Evolutionary conservation across 2,888 invertebrate genomes (phyloP).

Genomic region (Agrotis ipsilon): DNA sequence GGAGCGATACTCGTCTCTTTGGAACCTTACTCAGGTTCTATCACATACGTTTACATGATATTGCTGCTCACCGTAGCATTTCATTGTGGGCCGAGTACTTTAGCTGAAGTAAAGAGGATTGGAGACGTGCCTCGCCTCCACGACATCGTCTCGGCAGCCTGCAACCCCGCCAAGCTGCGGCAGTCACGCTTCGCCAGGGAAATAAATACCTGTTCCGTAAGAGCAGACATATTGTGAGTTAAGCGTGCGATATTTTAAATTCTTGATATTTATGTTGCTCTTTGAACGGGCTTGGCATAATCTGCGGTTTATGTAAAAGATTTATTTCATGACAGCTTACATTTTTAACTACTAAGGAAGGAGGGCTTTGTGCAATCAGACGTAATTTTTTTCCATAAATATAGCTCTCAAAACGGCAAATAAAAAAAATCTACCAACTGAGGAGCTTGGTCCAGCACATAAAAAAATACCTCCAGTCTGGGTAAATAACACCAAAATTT

Average conservation of each 20-base stretch:
- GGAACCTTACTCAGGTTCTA: conserved; percentile 19
- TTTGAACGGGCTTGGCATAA: conserved; percentile 8
- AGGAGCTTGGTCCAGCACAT: not conserved
- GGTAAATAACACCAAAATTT: not conserved
- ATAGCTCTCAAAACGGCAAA: not conserved
- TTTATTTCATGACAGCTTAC: not conserved
- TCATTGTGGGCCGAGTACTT: conserved; percentile 58
- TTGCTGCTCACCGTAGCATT: conserved; percentile 53
- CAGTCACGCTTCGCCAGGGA: conserved; percentile 67
- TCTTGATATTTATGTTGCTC: conserved; percentile 11
- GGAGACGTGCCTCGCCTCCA: conserved; percentile 71
- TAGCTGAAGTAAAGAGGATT: conserved; percentile 69
- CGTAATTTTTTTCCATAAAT: not conserved
- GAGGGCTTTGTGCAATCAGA: too few relatives aligned
- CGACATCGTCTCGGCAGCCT: conserved; percentile 61
- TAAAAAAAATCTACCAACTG: not conserved
- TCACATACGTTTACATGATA: conserved; percentile 49
- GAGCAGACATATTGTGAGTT: conserved; percentile 24
- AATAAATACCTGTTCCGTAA: conserved; percentile 58
- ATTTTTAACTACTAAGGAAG: too few relatives aligned
- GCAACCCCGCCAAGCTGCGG: conserved; percentile 56
- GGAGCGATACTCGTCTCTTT: conserved; percentile 6
- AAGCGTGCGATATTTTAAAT: conserved; percentile 32
- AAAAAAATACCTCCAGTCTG: too few relatives aligned
- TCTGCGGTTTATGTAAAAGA: conserved; percentile 5